Conservation (phyloP, 2,113 vertebrate genomes). For the Chloropsis cyanopogon region DNA sequence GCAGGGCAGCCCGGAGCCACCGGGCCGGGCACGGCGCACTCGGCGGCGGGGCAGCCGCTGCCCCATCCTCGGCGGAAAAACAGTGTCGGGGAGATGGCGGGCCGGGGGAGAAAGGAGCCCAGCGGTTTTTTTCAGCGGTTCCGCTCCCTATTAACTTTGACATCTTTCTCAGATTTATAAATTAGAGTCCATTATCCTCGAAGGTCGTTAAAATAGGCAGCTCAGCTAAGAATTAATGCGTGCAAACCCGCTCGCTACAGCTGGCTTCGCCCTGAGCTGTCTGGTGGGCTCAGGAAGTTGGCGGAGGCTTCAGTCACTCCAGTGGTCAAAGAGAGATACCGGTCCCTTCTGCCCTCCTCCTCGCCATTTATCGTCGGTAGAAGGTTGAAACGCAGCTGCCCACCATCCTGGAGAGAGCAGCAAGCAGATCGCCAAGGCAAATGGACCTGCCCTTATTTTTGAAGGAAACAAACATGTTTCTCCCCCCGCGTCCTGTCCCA, state of each 20-base stretch:
- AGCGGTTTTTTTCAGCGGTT: not conserved
- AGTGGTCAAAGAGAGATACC: not conserved
- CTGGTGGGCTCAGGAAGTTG: not conserved
- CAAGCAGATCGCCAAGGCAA: not conserved
- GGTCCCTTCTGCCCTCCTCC: not conserved
- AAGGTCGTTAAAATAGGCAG: not conserved
- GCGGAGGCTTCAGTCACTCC: not conserved
- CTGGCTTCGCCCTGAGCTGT: not conserved
- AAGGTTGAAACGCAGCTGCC: not conserved
- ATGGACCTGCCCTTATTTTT: not conserved
- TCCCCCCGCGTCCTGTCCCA: not conserved
- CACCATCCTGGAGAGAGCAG: not conserved
- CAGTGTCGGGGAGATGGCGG: accelerated
- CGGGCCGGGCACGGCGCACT: not conserved
- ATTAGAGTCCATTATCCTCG: conserved; percentile 4
- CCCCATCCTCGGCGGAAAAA: not conserved
- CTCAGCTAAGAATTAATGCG: not conserved
- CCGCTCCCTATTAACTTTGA: not conserved
- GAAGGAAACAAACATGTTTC: not conserved
- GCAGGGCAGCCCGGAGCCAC: not conserved
- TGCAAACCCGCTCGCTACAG: not conserved
- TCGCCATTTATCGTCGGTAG: not conserved
- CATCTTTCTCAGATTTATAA: conserved; percentile 1
- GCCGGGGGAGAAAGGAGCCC: not conserved
- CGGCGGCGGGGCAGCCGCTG: not conserved